phyloP scores from a whole-genome alignment of 2,797 vertebrate genomes.

The Lepus townsendii region DNA sequence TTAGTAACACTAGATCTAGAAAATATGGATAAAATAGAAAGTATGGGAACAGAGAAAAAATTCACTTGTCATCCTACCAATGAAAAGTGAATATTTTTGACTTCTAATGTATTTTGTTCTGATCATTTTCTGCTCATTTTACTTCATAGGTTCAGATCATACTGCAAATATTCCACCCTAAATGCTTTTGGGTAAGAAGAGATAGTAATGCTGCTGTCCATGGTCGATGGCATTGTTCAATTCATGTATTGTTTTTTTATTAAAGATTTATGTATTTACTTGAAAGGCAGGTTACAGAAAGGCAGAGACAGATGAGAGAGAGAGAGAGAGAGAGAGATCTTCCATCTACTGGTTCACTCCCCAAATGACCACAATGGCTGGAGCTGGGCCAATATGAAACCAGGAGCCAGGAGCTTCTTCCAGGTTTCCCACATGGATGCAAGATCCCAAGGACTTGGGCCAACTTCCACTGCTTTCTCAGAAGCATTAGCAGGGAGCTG shows the following conservation, averaged over 20 bases:
- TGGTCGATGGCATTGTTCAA: neutral
- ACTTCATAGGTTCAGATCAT: neutral
- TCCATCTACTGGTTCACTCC: no score
- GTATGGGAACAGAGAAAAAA: slow-evolving; percentile 12
- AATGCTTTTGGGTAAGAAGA: neutral
- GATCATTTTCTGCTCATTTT: neutral
- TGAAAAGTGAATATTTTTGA: neutral
- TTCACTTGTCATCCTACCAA: neutral
- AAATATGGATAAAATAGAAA: neutral
- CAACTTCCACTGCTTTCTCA: no score
- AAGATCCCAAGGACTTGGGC: no score
- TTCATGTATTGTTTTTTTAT: neutral
- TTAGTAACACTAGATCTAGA: slow-evolving; percentile 17
- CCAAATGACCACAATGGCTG: no score
- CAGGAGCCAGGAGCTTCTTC: no score
- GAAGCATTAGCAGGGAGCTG: no score
- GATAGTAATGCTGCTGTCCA: neutral
- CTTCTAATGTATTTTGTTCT: neutral
- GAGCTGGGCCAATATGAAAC: no score
- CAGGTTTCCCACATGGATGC: no score
- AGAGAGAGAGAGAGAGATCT: no score
- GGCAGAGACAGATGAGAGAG: no score
- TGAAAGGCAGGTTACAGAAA: no score
- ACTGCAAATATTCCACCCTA: neutral
- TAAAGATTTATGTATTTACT: no score